Base-by-base conservation (phyloP, 92 coral and sea anemone genomes). In the Scolanthus callimorphus region DNA sequence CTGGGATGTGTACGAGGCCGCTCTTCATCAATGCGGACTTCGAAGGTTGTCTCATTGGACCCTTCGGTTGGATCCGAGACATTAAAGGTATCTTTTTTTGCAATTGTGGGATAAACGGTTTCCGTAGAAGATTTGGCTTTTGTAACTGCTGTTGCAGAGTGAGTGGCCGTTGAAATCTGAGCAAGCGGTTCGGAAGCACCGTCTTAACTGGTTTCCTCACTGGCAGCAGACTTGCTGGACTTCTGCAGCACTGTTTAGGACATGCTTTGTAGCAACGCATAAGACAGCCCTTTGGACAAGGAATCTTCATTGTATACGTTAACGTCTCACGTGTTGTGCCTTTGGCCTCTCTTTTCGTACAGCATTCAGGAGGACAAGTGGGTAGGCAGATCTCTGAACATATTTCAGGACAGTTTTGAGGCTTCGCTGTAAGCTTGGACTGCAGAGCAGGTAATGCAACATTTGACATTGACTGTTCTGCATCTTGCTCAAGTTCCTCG, bases 331-430 rank as follows among this genome's bases (percentile, higher is more conserved):
- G 52, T 10, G 75, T 28, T 0, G 54, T 20, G 9, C 54, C 75
- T 43, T 51, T 43, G 2, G 31, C 0, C 20, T 47, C 24, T n/a
- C 64, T 20, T 10, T 20, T 57, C 19, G 34, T 17, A 27, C 75
- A 68, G 25, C 75, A 68, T 34, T 30, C 24, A 0, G 49, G 57
- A 25, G 75, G 65, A 30, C 75, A 68, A 27, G 31, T 39, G 15
- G 75, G 65, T 15, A 68, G 28, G 24, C 75, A 68, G 34, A 68
- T 46, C 31, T 68, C 75, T 17, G 75, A 43, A 31, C 75, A 68
- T 19, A 68, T 68, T 17, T 49, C 31, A 27, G 75, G 75, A 46
- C 75, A 68, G 22, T 9, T 9, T 4, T 9, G 11, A 9, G 23
- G 8, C 17, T 21, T 11, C 15, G 41, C 15, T 34, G 41, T 34